A percentile compares a stretch with the other conserved stretches of the same genome.
These are phyloP conservation scores for Tupaia tana DNA, from an alignment of 2,113 vertebrate species.

Conservation along the genomic window DNA sequence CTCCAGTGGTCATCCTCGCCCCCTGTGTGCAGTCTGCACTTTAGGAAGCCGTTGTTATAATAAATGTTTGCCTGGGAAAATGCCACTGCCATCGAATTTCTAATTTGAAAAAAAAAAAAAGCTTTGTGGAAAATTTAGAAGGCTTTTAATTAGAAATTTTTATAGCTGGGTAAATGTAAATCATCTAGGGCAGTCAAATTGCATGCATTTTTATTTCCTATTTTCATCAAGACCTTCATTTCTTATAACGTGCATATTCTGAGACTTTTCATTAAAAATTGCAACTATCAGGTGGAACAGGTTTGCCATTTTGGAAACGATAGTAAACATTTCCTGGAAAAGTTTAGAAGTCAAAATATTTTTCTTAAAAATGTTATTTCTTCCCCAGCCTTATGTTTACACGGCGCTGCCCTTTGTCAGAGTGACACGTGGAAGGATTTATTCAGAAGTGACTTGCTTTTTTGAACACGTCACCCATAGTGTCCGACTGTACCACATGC, in stretches of 20 bases:
- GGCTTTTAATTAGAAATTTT: conserved; percentile 15
- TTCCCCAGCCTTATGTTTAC: conserved; percentile 88
- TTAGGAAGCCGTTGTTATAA: not conserved
- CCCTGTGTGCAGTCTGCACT: not conserved
- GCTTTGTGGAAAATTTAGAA: not conserved
- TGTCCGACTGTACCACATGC: conserved; percentile 89
- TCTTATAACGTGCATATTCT: not conserved
- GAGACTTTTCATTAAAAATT: conserved; percentile 44
- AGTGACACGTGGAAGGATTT: conserved; percentile 91
- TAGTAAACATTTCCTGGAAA: conserved; percentile 54
- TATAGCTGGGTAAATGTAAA: not conserved
- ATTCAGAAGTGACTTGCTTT: conserved; percentile 93
- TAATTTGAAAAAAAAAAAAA: not conserved
- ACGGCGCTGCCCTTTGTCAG: conserved; percentile 88
- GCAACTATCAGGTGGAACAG: not conserved
- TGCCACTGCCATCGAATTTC: not conserved
- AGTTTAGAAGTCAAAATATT: conserved; percentile 27
- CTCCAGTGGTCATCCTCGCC: not conserved
- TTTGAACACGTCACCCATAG: conserved; percentile 92
- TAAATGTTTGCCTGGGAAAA: conserved; percentile 25
- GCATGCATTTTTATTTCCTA: conserved; percentile 25
- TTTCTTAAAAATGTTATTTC: conserved; percentile 61
- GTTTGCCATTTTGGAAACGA: not conserved
- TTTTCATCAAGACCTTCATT: not conserved
- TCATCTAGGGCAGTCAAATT: not conserved